phyloP scores from a whole-genome alignment of 1,140 invertebrate genomes.

The Eubasilissa regina region DNA sequence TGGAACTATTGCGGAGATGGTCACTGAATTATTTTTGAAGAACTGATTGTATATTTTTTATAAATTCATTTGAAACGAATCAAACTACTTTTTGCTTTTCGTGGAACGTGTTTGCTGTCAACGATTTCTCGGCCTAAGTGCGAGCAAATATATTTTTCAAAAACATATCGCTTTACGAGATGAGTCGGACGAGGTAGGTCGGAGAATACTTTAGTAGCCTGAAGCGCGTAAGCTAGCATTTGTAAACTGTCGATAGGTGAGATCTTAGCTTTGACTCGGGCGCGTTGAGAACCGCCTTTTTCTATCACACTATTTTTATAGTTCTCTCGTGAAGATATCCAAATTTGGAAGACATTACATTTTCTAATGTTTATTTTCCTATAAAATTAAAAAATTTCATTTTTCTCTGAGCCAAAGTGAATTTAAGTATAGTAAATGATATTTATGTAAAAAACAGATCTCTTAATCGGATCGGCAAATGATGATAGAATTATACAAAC shows the following conservation, averaged over 20 bases:
- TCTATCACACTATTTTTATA: conserved; percentile 43
- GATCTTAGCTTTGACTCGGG: conserved; percentile 3
- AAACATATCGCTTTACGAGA: conserved; percentile 59
- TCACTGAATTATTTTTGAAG: conserved; percentile 38
- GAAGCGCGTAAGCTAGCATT: conserved; percentile 35
- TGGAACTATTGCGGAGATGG: neutral
- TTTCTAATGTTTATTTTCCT: conserved; percentile 55
- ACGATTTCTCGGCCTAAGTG: conserved; percentile 57
- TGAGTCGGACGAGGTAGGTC: conserved; percentile 7
- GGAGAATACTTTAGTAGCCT: conserved; percentile 7
- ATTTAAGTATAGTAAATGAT: conserved; percentile 44
- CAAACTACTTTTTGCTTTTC: conserved; percentile 34
- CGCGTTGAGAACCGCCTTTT: conserved; percentile 3
- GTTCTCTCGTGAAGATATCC: conserved; percentile 31
- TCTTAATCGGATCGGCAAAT: conserved; percentile 18
- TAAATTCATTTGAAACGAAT: conserved; percentile 18
- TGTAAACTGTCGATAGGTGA: conserved; percentile 30
- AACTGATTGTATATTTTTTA: conserved; percentile 41
- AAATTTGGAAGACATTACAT: conserved; percentile 41
- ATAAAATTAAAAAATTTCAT: conserved; percentile 37
- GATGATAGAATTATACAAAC: conserved; percentile 43
- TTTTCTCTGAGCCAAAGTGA: conserved; percentile 50
- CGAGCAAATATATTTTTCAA: conserved; percentile 57
- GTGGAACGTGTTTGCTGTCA: conserved; percentile 43
- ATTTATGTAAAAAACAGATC: conserved; percentile 20